Conservation (phyloP, 2,888 invertebrate species). For the Portevinia maculata region DNA sequence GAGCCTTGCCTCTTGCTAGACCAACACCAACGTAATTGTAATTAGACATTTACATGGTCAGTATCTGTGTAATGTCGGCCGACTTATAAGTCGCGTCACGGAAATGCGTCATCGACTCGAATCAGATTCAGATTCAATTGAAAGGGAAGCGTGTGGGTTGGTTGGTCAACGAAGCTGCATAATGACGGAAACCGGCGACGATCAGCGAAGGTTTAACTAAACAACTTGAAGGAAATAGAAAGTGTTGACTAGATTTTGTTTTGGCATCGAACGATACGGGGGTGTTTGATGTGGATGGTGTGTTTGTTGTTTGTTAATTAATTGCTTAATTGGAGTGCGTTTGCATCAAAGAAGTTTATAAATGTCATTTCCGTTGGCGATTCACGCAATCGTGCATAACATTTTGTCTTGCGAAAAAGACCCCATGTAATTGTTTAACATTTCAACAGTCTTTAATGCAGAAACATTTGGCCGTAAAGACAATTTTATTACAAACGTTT, state of each 20-base stretch:
- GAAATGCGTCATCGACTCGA: conserved; percentile 67
- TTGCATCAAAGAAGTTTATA: conserved; percentile 15
- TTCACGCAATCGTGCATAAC: conserved; percentile 50
- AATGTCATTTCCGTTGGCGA: conserved; percentile 62
- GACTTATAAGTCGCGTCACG: conserved; percentile 70
- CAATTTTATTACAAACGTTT: background rate
- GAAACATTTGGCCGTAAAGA: background rate
- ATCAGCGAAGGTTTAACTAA: conserved; percentile 4
- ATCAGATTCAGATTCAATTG: conserved; percentile 47
- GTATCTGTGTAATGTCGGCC: conserved; percentile 44
- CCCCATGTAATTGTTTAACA: conserved; percentile 7
- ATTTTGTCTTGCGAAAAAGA: conserved; percentile 12
- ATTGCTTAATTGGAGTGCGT: conserved; percentile 69
- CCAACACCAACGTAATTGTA: conserved; percentile 57
- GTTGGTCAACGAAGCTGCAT: conserved; percentile 38
- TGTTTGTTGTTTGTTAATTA: conserved; percentile 40
- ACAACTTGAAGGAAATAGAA: conserved; percentile 62
- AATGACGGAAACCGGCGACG: conserved; percentile 9
- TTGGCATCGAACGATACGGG: conserved; percentile 12
- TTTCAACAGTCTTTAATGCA: conserved; percentile 10
- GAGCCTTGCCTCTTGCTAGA: background rate
- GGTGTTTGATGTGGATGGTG: conserved; percentile 41
- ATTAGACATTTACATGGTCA: conserved; percentile 65
- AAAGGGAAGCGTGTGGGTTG: conserved; percentile 65
- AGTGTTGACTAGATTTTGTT: conserved; percentile 24